These are phyloP conservation scores for Tyrophagus putrescentiae DNA, from an alignment of 1,140 invertebrate species.

Conservation along the genomic window DNA sequence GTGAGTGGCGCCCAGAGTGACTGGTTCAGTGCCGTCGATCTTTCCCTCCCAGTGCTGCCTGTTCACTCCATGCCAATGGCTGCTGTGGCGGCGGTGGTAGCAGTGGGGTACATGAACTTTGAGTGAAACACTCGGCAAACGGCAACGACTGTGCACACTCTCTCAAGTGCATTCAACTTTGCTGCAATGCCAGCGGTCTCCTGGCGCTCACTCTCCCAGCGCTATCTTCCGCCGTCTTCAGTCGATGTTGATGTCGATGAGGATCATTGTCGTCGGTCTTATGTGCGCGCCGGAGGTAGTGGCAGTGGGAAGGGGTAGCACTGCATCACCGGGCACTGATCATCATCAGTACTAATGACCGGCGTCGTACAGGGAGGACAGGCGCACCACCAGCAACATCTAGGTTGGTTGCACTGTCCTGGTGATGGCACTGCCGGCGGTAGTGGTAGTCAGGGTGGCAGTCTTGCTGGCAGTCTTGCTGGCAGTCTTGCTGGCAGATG, in stretches of 20 bases:
- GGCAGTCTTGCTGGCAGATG: neutral
- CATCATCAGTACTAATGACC: neutral
- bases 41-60: too few species aligned
- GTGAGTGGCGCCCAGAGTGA: neutral
- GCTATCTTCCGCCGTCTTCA: too few species aligned
- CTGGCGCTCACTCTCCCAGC: neutral
- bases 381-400: too few species aligned
- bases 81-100: neutral
- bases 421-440: neutral
- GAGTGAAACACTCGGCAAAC: constrained; percentile 8
- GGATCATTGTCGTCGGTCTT: neutral
- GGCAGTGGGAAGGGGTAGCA: too few species aligned
- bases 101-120: constrained; percentile 7
- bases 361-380: too few species aligned
- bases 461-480: neutral
- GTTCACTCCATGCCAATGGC: too few species aligned
- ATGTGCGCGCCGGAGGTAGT: too few species aligned
- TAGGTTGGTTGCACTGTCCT: too few species aligned
- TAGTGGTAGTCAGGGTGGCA: neutral
- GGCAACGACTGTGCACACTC: neutral
- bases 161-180: constrained; percentile 13
- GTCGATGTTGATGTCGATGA: neutral
- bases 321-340: too few species aligned
- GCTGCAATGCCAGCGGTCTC: neutral
- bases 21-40: too few species aligned